Evolutionary conservation across 2,797 vertebrate genomes (phyloP).

Genomic region (Hypotaenidia okinawae): DNA sequence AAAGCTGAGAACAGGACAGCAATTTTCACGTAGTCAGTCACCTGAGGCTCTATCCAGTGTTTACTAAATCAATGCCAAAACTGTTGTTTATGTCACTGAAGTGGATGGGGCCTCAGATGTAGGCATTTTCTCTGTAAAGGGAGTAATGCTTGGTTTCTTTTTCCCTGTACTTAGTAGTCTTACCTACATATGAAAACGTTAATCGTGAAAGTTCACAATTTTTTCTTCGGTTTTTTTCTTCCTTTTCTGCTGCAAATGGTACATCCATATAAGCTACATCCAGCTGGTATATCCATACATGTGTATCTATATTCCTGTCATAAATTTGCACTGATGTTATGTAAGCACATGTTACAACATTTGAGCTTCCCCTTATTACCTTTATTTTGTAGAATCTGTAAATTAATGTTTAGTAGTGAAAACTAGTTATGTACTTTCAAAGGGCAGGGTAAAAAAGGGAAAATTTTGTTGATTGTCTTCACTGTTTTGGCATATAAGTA

Average conservation of each 20-base stretch:
- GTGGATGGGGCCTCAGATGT: neutral
- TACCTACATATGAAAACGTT: neutral
- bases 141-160: neutral
- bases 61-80: neutral
- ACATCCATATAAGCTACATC: neutral
- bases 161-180: neutral
- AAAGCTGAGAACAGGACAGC: neutral
- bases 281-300: neutral
- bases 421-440: neutral
- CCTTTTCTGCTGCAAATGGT: neutral
- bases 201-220: neutral
- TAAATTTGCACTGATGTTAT: neutral
- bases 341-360: neutral
- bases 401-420: neutral
- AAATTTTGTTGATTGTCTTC: neutral
- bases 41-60: neutral
- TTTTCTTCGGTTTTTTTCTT: neutral
- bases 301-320: neutral
- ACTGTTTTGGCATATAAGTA: neutral
- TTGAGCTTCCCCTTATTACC: neutral
- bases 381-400: neutral
- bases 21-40: neutral
- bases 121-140: accelerated
- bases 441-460: neutral
- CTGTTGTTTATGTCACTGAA: neutral